These are phyloP conservation scores for Latrodectus hesperus DNA, from an alignment of 2,888 invertebrate species.

Conservation along the genomic window DNA sequence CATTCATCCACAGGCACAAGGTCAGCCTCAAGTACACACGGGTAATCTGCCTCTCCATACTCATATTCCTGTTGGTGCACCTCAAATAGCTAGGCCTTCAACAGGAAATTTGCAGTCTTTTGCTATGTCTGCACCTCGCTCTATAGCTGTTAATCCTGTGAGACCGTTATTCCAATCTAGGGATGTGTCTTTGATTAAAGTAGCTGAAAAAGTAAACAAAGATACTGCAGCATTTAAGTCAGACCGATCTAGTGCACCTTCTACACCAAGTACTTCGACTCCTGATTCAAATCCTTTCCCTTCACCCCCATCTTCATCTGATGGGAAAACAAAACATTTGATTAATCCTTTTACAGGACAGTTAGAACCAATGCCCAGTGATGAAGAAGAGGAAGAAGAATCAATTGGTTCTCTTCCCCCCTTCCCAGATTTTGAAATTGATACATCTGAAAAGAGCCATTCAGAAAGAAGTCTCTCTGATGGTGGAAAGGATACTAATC, in stretches of 20 bases:
- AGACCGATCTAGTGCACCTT: constrained; percentile 53
- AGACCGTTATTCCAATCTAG: constrained; percentile 43
- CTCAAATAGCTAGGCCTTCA: constrained; percentile 60
- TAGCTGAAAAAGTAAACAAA: constrained; percentile 43
- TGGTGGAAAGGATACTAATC: constrained; percentile 68
- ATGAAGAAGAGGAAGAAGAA: constrained; percentile 77
- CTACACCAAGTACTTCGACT: constrained; percentile 62
- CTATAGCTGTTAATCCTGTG: constrained; percentile 46
- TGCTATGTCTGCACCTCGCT: constrained; percentile 65
- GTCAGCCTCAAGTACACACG: constrained; percentile 69
- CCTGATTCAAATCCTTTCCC: constrained; percentile 70
- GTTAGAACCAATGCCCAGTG: constrained; percentile 84
- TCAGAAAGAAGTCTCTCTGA: constrained; percentile 70
- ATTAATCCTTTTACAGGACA: constrained; percentile 92
- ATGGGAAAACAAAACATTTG: constrained; percentile 80
- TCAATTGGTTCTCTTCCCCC: constrained; percentile 65
- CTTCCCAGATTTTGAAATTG: constrained; percentile 69
- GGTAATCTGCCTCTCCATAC: constrained; percentile 68
- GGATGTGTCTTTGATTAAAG: constrained; percentile 39
- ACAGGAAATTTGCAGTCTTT: constrained; percentile 52
- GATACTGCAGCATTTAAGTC: constrained; percentile 41
- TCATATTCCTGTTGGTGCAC: constrained; percentile 63
- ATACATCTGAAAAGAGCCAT: constrained; percentile 66
- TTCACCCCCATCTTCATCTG: constrained; percentile 70
- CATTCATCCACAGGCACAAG: constrained; percentile 70